phyloP scores from a whole-genome alignment of 2,113 vertebrate genomes.

The Poicephalus gulielmi region DNA sequence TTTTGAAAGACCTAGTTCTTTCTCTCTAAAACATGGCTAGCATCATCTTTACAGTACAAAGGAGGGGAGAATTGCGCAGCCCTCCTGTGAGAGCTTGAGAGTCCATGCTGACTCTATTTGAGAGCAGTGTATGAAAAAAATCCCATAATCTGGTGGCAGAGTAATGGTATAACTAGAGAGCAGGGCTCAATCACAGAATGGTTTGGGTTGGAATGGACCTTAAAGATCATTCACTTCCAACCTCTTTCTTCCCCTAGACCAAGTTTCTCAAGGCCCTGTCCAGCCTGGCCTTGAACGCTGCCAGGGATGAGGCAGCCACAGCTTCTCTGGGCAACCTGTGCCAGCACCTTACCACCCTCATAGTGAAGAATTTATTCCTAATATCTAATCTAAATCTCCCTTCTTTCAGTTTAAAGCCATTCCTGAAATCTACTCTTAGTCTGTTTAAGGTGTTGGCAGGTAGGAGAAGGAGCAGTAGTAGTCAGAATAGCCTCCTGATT shows the following conservation, averaged over 20 bases:
- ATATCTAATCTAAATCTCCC: too few species aligned
- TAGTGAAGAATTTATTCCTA: not conserved
- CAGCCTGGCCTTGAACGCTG: not conserved
- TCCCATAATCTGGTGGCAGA: not conserved
- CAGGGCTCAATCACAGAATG: not conserved
- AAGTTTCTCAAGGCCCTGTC: not conserved
- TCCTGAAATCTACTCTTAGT: not conserved
- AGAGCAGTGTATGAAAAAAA: not conserved
- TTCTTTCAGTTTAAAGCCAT: too few species aligned
- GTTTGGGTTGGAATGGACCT: not conserved
- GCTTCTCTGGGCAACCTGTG: not conserved
- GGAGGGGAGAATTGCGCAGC: not conserved
- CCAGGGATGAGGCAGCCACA: not conserved
- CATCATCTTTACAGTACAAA: not conserved
- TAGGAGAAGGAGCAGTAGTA: not conserved
- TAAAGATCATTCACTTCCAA: not conserved
- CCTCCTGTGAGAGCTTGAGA: not conserved
- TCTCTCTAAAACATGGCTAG: not conserved
- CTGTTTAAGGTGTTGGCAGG: not conserved
- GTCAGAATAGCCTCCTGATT: not conserved
- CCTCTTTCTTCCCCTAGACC: not conserved
- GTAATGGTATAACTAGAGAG: not conserved
- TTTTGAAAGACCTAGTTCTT: constrained; percentile 1
- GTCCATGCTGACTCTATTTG: not conserved
- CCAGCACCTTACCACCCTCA: not conserved